These are phyloP conservation scores for Myodes glareolus DNA, from an alignment of 2,113 vertebrate genomes.

Conservation along the genomic window DNA sequence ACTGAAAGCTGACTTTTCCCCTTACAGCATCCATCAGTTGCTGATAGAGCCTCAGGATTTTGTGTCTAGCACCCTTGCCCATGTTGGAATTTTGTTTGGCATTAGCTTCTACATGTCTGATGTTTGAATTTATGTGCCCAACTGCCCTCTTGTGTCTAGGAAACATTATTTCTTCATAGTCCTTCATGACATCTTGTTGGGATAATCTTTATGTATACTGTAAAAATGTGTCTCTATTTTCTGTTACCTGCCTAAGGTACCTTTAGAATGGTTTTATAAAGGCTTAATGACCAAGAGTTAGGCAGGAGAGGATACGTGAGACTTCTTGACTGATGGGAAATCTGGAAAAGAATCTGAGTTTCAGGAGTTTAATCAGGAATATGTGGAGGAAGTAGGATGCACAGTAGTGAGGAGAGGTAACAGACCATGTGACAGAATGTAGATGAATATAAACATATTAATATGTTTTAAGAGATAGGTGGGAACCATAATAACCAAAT, in stretches of 20 bases:
- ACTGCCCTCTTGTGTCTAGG: background rate
- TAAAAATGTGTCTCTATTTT: background rate
- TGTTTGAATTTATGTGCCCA: background rate
- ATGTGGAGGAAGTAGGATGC: background rate
- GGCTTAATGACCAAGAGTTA: background rate
- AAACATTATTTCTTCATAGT: background rate
- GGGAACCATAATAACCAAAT: background rate
- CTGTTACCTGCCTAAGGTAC: background rate
- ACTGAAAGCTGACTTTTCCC: background rate
- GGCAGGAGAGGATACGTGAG: background rate
- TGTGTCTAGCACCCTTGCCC: background rate
- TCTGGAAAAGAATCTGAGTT: background rate
- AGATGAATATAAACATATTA: background rate
- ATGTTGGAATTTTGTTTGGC: background rate
- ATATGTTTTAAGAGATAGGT: background rate
- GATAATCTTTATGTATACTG: background rate
- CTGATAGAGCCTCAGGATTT: background rate
- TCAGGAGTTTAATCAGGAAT: background rate
- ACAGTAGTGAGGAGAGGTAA: background rate
- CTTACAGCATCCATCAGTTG: background rate
- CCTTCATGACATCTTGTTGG: background rate
- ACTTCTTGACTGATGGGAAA: background rate
- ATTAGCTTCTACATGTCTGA: background rate
- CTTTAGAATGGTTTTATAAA: background rate
- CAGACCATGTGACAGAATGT: background rate